These are phyloP conservation scores for Steatocranus sp. DNA, from an alignment of 2,797 vertebrate species.

Conservation along the genomic window DNA sequence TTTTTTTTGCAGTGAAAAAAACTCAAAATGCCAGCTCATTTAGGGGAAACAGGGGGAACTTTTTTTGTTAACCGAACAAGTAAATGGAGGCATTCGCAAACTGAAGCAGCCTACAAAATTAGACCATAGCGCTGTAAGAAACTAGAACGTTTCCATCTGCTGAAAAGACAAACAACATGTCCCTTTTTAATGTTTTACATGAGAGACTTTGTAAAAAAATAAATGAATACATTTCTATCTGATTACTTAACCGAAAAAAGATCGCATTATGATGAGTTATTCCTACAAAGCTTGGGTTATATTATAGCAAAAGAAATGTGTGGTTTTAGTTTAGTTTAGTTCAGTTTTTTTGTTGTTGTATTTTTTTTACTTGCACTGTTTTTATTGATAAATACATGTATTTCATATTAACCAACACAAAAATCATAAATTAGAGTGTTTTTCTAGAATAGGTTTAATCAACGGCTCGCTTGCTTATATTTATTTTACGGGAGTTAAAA, in stretches of 20 bases:
- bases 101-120: background rate
- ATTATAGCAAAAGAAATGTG: background rate
- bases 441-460: background rate
- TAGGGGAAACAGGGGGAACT: background rate
- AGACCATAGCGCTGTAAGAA: background rate
- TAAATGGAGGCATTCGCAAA: slow-evolving; percentile 27
- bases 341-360: rapidly evolving
- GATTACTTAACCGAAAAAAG: background rate
- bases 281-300: rapidly evolving
- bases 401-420: background rate
- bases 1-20: slow-evolving; percentile 7
- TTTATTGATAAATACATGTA: background rate
- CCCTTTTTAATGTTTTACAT: background rate
- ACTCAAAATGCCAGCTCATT: slow-evolving; percentile 1
- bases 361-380: background rate
- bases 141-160: background rate
- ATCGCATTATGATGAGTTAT: background rate
- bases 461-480: background rate
- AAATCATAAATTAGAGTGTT: background rate
- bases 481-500: background rate
- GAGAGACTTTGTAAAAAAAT: background rate
- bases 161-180: background rate
- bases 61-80: background rate
- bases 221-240: background rate
- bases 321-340: rapidly evolving